Conservation (phyloP, 2,113 vertebrate species). For the Aix galericulata region DNA sequence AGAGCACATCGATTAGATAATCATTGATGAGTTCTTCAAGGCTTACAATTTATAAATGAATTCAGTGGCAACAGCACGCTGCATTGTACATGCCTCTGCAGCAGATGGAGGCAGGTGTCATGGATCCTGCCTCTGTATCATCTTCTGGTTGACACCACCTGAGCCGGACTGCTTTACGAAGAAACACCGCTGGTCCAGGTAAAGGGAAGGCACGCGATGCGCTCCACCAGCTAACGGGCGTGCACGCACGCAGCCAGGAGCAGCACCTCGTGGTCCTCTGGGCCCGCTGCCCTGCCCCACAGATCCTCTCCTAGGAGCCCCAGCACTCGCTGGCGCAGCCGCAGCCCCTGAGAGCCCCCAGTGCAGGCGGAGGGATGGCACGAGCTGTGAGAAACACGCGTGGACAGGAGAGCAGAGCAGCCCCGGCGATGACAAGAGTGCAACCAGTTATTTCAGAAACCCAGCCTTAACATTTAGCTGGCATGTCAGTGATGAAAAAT, state of each 20-base stretch:
- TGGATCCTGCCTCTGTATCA: not conserved
- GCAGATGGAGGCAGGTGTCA: not conserved
- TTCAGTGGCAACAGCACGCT: not conserved
- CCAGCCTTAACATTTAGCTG: not conserved
- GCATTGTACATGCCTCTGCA: accelerated
- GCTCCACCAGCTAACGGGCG: not conserved
- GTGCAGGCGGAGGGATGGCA: not conserved
- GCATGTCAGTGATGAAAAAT: not conserved
- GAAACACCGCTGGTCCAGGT: not conserved
- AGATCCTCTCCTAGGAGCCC: not conserved
- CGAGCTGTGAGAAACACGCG: not conserved
- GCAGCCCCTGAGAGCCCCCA: accelerated
- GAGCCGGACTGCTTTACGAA: not conserved
- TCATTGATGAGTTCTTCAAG: not conserved
- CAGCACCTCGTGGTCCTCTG: accelerated
- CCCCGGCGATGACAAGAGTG: not conserved
- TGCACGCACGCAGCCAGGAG: not conserved
- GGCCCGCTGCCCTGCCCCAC: not conserved
- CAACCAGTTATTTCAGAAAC: not conserved
- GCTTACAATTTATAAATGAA: not conserved
- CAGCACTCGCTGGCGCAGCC: not conserved
- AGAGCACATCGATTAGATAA: accelerated
- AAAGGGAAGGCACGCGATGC: accelerated
- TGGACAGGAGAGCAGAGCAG: not conserved
- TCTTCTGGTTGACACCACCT: not conserved